Evolutionary conservation across 2,797 vertebrate genomes (phyloP), one percentile per base, ranked within the genome.

Genomic region (Amblyraja radiata): DNA sequence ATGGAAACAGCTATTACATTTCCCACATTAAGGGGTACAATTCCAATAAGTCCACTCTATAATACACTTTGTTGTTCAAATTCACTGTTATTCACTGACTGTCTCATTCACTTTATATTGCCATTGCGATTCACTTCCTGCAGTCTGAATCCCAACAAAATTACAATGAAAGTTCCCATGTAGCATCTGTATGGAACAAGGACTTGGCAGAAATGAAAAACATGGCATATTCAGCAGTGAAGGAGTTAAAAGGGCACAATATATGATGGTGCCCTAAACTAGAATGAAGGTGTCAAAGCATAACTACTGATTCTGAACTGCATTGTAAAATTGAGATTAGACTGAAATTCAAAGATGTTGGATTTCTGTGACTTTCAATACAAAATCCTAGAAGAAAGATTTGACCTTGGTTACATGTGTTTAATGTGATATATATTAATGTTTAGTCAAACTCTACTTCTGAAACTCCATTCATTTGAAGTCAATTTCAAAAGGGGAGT

Each of bases 271-370:
- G 28, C n/a, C 84, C 28, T 54, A 54, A 46, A 28, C 68, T 76
- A 74, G 90, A 92, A 92, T 92, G 90, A 92, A 92, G 73, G 90
- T 92, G 68, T 92, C 90, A 92, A 74, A 76, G 39, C 25, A 76
- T 54, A 92, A 88, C n/a, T 65, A 68, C 23, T 21, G 79, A 81
- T 81, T 46, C 79, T 76, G 73, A 92, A 46, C 68, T 46, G 73
- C 5, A 92, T 74, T 76, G 25, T 76, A 76, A 73, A 54, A 54
- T 54, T 76, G 71, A 54, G 68, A 54, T 92, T 54, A 76, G 25
- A 39, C 36, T 76, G 23, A 92, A 92, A 92, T 92, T 91, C 90
- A 92, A 90, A 91, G 90, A 39, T 91, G 68, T 71, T 54, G 18
- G 71, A 74, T 58, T 76, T 14, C 11, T 92, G 73, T 74, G 36